A percentile compares a stretch with the other conserved stretches of the same genome.
Conservation (phyloP, 2,888 invertebrate genomes). For the Trachelus tabidus region DNA sequence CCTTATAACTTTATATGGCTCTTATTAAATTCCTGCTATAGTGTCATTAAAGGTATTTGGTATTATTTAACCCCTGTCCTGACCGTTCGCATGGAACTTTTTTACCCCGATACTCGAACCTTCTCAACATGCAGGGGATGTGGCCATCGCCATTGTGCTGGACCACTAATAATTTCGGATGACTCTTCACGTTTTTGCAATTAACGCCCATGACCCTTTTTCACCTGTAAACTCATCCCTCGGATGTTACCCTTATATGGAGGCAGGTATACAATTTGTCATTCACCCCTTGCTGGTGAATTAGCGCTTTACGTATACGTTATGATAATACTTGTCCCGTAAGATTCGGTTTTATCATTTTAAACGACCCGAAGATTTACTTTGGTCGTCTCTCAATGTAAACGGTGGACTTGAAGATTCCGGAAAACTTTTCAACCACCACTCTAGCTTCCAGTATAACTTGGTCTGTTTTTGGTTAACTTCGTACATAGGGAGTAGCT, state of each 20-base stretch:
- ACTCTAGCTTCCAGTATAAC: not conserved
- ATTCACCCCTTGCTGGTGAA: not conserved
- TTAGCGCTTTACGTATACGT: not conserved
- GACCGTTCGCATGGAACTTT: not conserved
- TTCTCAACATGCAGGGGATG: not conserved
- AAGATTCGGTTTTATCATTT: not conserved
- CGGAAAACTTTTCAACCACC: not conserved
- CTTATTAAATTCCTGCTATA: conserved; percentile 54
- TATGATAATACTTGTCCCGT: not conserved
- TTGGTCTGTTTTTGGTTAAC: not conserved
- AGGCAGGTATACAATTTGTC: not conserved
- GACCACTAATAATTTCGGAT: not conserved
- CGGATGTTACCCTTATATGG: not conserved
- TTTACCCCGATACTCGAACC: not conserved
- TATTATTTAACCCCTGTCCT: conserved; percentile 13
- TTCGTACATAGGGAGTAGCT: not conserved
- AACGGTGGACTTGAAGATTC: not conserved
- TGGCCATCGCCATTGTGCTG: not conserved
- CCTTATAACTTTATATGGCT: conserved; percentile 44
- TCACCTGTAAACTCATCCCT: not conserved
- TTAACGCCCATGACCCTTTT: not conserved
- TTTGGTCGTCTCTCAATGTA: not conserved
- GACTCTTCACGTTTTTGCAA: not conserved
- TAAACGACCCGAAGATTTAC: not conserved
- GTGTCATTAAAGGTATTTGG: conserved; percentile 42